Evolutionary conservation across 2,797 vertebrate species (phyloP).

Genomic region (Hypotaenidia okinawae): DNA sequence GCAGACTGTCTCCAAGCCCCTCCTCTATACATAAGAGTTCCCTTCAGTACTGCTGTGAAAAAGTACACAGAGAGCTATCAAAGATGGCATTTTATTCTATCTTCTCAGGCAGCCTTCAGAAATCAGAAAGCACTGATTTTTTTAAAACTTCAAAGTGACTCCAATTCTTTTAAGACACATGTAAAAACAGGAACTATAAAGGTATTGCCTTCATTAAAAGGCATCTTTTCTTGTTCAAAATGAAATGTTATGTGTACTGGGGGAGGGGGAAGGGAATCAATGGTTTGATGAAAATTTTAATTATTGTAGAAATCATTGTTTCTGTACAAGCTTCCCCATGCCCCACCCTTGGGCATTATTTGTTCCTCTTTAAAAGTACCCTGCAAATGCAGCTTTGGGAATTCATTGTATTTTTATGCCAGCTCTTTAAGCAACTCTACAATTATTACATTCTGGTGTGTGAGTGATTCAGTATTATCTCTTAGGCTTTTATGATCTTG

Average conservation of each 20-base stretch:
- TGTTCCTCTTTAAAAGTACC: slow-evolving; percentile 38
- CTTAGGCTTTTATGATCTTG: slow-evolving; percentile 52
- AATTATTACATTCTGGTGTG: slow-evolving; percentile 51
- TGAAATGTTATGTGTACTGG: background rate
- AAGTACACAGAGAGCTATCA: background rate
- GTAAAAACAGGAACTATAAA: background rate
- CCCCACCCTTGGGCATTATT: slow-evolving; percentile 26
- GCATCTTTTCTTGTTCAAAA: background rate
- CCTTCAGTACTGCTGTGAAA: background rate
- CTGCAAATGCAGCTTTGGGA: slow-evolving; percentile 21
- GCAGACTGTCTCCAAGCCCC: background rate
- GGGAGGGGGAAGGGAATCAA: background rate
- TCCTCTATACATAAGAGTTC: background rate
- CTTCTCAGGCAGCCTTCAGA: background rate
- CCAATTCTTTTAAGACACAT: background rate
- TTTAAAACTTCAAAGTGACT: background rate
- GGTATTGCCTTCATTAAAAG: background rate
- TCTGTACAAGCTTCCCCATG: background rate
- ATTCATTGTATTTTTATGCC: slow-evolving; percentile 37
- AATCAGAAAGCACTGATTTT: background rate
- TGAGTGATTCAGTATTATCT: slow-evolving; percentile 63
- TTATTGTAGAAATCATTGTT: slow-evolving; percentile 27
- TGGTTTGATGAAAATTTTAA: slow-evolving; percentile 50
- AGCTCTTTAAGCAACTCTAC: slow-evolving; percentile 36
- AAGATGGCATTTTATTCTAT: background rate